A percentile compares a stretch with the other conserved stretches of the same genome.
Conservation (phyloP, 1,140 invertebrate genomes). For the Octopus sinensis region DNA sequence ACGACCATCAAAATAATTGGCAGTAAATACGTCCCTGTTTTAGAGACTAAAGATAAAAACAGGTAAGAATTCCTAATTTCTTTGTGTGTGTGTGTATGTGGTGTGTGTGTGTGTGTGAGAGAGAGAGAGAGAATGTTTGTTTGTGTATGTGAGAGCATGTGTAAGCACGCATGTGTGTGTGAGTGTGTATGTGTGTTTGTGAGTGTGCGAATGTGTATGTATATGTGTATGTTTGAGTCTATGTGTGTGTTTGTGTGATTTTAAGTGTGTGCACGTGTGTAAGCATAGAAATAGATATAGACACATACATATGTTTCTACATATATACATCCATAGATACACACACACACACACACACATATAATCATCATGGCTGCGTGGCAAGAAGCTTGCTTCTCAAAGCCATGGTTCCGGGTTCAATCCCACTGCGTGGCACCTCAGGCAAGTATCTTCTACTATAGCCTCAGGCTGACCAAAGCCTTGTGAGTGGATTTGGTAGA, state of each 20-base stretch:
- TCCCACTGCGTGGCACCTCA: too few species aligned
- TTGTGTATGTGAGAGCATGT: not conserved
- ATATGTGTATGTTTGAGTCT: not conserved
- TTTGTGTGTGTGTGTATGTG: too few species aligned
- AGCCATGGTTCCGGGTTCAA: too few species aligned
- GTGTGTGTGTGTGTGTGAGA: not conserved
- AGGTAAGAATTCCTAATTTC: not conserved
- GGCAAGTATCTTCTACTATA: too few species aligned
- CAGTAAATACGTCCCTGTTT: slow-evolving; percentile 19
- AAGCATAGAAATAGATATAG: not conserved
- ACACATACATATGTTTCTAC: not conserved
- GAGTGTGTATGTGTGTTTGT: not conserved
- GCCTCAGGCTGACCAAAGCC: too few species aligned
- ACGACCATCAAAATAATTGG: slow-evolving; percentile 27
- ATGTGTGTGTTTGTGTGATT: not conserved
- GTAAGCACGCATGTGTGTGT: not conserved
- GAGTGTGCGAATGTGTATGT: not conserved
- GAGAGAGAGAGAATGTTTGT: not conserved
- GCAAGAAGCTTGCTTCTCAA: too few species aligned
- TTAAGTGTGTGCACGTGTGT: not conserved
- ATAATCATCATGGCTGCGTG: not conserved
- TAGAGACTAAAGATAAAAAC: slow-evolving; percentile 11
- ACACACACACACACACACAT: not conserved
- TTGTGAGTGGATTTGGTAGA: too few species aligned
- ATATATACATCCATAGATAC: not conserved